phyloP scores from a whole-genome alignment of 1,140 invertebrate genomes.

The Solen grandis region DNA sequence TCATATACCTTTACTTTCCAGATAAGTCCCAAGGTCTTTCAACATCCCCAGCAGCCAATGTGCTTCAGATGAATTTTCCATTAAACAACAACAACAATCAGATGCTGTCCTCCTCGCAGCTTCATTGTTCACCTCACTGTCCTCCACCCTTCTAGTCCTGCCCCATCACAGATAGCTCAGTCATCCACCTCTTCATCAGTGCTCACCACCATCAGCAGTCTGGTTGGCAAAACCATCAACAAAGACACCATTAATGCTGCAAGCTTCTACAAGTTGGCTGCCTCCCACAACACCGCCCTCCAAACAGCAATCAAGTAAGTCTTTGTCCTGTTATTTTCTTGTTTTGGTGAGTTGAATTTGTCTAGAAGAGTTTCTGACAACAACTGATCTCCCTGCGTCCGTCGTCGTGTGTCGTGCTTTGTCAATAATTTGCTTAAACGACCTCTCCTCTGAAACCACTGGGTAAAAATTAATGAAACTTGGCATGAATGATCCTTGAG shows the following conservation, averaged over 20 bases:
- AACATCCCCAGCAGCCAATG: conserved; percentile 78
- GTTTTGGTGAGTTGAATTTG: too few relatives aligned
- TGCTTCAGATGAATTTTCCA: conserved; percentile 79
- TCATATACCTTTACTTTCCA: conserved; percentile 58
- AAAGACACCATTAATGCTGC: conserved; percentile 26
- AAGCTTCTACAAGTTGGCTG: conserved; percentile 35
- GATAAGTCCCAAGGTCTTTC: conserved; percentile 76
- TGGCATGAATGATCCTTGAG: too few relatives aligned
- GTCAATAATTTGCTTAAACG: too few relatives aligned
- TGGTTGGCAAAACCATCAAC: conserved; percentile 47
- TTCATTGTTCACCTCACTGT: conserved; percentile 24
- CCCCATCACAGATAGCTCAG: background rate
- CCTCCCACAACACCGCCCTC: conserved; percentile 39
- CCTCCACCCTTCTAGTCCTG: conserved; percentile 28
- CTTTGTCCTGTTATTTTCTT: too few relatives aligned
- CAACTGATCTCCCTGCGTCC: too few relatives aligned
- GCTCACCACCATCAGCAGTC: conserved; percentile 44
- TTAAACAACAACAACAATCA: conserved; percentile 63
- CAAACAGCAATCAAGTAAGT: conserved; percentile 43
- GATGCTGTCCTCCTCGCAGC: conserved; percentile 34
- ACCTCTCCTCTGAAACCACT: too few relatives aligned
- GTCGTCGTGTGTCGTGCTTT: too few relatives aligned
- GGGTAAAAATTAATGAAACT: too few relatives aligned
- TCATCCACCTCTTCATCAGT: conserved; percentile 26
- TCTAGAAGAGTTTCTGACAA: too few relatives aligned